Conservation (phyloP, 2,888 invertebrate genomes). For the Liodrosophila aerea region DNA sequence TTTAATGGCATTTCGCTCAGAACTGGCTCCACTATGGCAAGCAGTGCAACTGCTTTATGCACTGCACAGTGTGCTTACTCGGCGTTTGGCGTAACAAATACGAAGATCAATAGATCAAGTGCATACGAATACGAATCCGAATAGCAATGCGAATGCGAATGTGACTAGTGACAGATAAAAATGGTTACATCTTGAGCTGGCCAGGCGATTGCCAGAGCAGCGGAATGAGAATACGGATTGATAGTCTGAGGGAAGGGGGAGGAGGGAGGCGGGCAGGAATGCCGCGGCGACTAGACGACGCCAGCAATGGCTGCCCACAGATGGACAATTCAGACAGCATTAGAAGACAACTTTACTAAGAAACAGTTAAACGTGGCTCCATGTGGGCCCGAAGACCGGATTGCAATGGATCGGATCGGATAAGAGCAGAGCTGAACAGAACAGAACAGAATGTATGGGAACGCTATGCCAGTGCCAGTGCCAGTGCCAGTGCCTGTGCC, state of each 20-base stretch:
- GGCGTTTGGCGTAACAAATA: slow-evolving; percentile 56
- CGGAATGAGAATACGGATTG: slow-evolving; percentile 39
- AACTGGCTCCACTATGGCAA: slow-evolving; percentile 8
- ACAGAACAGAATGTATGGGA: too few species aligned
- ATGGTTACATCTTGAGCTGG: slow-evolving; percentile 66
- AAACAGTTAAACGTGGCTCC: slow-evolving; percentile 43
- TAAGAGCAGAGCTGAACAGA: background rate
- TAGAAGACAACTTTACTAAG: slow-evolving; percentile 33
- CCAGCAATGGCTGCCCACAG: slow-evolving; percentile 43
- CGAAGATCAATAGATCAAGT: slow-evolving; percentile 78
- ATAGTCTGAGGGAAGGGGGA: slow-evolving; percentile 5
- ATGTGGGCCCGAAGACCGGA: slow-evolving; percentile 36
- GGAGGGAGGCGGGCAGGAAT: slow-evolving; percentile 35
- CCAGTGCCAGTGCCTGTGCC: background rate
- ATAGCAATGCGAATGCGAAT: slow-evolving; percentile 24
- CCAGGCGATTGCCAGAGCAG: slow-evolving; percentile 36
- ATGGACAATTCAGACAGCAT: slow-evolving; percentile 23
- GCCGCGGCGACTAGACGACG: slow-evolving; percentile 67
- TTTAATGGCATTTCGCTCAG: too few species aligned
- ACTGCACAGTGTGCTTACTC: slow-evolving; percentile 31
- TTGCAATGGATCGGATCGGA: slow-evolving; percentile 9
- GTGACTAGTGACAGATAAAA: slow-evolving; percentile 59
- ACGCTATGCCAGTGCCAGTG: background rate
- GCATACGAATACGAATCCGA: slow-evolving; percentile 52
- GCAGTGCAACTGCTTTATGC: slow-evolving; percentile 2